These are phyloP conservation scores for Petrocephalus microphthalmus DNA, from an alignment of 2,113 vertebrate species.

Conservation along the genomic window DNA sequence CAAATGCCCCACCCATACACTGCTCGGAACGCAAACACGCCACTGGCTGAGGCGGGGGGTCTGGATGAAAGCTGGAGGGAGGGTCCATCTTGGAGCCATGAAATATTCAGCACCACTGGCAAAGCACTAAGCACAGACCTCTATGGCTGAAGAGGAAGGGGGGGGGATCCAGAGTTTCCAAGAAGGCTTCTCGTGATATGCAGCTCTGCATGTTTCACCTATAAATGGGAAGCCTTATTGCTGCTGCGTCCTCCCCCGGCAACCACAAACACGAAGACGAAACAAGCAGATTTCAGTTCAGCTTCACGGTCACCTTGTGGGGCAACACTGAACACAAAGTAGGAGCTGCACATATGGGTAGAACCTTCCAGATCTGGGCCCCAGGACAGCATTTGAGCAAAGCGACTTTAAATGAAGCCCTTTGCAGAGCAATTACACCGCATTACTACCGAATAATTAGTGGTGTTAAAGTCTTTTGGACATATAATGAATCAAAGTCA, in stretches of 20 bases:
- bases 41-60: neutral
- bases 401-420: neutral
- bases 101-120: slow-evolving; percentile 11
- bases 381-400: neutral
- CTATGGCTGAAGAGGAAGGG: neutral
- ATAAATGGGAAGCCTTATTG: neutral
- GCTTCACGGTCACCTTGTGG: neutral
- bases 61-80: neutral
- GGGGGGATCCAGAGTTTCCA: neutral
- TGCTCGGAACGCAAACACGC: neutral
- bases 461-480: neutral
- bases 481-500: neutral
- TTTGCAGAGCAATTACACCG: neutral
- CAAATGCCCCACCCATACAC: neutral
- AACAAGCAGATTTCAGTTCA: neutral
- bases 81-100: neutral
- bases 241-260: neutral
- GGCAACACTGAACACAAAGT: neutral
- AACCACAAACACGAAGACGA: neutral
- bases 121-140: neutral
- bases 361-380: neutral
- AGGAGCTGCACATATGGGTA: neutral
- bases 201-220: neutral
- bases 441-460: neutral
- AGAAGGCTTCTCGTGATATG: neutral